Evolutionary conservation across 2,888 invertebrate species (phyloP), one percentile per base, ranked within the genome.

Genomic region (Elegia similella): DNA sequence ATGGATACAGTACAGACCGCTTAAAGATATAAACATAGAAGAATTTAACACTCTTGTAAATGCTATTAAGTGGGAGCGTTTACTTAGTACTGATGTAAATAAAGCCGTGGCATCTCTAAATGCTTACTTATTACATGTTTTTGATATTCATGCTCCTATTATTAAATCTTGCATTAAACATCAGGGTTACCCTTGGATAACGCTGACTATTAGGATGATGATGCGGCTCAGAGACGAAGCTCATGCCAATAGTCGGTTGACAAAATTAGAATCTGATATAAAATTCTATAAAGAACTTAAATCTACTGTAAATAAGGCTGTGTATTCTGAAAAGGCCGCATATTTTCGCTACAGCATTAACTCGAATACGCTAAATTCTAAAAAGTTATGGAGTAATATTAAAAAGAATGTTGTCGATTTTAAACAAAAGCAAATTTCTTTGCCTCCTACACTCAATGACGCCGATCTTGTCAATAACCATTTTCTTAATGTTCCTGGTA

Each of bases 121-220:
- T 42, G 1, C n/a, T 8, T 15, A 16, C 12, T 15, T 52, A 17
- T 3, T 23, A 17, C 6, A 17, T 8, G 6, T 52, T 3, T 52
- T 42, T 42, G 23, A 52, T 55, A 42, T 17, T 0, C 44, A 56
- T 15, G 56, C 56, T 1, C 56, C 56, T 32, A 10, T 52, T 3
- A 56, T 15, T 30, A 43, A 29, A 16, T 12, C 32, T 15, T 32
- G 10, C 12, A 32, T 38, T 2, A 57, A 52, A 38, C 2, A 44
- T 3, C 52, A 46, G 12, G 43, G 43, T 12, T 17, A 12, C n/a
- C 56, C 56, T 10, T 56, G 56, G 56, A 56, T 56, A 15, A 42
- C 30, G 7, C 30, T 7, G 10, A 42, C 13, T 10, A 10, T 42
- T 10, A 42, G n/a, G n/a, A n/a, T n/a, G n/a, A n/a, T n/a, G n/a